Percentiles rank a stretch among this genome's conserved stretches.
Evolutionary conservation across 2,888 invertebrate genomes (phyloP).

Genomic region (Parasteatoda lunata): DNA sequence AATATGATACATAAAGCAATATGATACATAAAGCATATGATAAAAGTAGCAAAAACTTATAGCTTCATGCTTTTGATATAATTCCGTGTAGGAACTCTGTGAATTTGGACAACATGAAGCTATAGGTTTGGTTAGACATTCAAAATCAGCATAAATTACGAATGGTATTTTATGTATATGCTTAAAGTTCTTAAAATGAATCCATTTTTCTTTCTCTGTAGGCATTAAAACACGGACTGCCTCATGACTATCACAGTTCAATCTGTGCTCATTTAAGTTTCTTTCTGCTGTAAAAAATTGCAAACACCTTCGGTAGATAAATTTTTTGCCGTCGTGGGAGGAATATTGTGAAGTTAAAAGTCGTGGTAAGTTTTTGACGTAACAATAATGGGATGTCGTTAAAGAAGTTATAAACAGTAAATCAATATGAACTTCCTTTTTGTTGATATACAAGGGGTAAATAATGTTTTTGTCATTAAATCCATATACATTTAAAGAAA

Average conservation of each 20-base stretch:
- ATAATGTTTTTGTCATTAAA: slow-evolving; percentile 1
- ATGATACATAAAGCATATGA: too few relatives aligned
- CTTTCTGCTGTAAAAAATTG: neutral
- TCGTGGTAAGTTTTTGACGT: slow-evolving; percentile 15
- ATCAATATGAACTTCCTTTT: slow-evolving; percentile 1
- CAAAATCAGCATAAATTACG: too few relatives aligned
- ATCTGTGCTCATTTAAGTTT: neutral
- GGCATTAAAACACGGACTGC: slow-evolving; percentile 12
- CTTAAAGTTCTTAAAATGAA: slow-evolving; percentile 12
- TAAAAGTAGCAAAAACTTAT: neutral
- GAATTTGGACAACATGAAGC: neutral
- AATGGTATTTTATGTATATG: neutral
- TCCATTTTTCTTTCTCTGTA: neutral
- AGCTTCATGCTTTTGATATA: neutral
- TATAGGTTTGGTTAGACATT: neutral
- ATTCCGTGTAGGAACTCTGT: neutral
- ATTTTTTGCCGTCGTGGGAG: neutral
- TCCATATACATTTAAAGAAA: slow-evolving; percentile 26
- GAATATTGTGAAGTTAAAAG: neutral
- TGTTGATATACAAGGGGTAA: slow-evolving; percentile 10
- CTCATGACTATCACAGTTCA: neutral
- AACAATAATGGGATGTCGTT: slow-evolving; percentile 4
- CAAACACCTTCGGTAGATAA: slow-evolving; percentile 17
- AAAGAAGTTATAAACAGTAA: neutral
- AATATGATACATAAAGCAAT: too few relatives aligned